Evolutionary conservation across 2,113 vertebrate species (phyloP).

Genomic region (Microcebus tavaratra): DNA sequence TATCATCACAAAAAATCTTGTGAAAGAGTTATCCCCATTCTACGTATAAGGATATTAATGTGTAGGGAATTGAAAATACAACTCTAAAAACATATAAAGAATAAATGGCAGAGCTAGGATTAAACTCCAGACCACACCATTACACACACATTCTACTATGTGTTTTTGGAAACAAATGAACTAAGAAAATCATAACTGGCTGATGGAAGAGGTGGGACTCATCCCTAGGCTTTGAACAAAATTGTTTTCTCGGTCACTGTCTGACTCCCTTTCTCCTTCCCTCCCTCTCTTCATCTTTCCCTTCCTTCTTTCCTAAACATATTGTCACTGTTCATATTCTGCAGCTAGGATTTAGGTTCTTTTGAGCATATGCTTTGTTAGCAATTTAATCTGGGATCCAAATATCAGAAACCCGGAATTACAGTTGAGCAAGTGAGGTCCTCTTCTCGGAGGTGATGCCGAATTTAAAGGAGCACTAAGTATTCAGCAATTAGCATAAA

Average conservation of each 20-base stretch:
- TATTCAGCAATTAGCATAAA: background rate
- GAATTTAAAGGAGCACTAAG: background rate
- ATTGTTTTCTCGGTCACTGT: background rate
- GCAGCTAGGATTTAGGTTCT: background rate
- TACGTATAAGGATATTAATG: background rate
- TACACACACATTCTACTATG: background rate
- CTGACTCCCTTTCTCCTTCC: rapidly evolving
- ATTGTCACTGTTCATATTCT: background rate
- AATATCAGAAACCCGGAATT: background rate
- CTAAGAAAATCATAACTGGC: background rate
- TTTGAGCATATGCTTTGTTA: background rate
- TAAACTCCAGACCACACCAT: background rate
- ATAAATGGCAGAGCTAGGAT: background rate
- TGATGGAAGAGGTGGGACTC: background rate
- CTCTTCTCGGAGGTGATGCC: too few species aligned
- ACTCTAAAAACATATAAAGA: background rate
- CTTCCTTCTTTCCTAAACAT: background rate
- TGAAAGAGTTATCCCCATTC: background rate
- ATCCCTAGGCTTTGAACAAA: background rate
- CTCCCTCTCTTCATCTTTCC: rapidly evolving
- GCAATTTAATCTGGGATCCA: background rate
- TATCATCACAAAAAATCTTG: background rate
- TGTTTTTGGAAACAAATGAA: background rate
- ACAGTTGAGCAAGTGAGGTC: background rate
- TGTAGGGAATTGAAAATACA: background rate